Evolutionary conservation across 2,888 invertebrate species (phyloP).

Genomic region (Caenorhabditis sp.): DNA sequence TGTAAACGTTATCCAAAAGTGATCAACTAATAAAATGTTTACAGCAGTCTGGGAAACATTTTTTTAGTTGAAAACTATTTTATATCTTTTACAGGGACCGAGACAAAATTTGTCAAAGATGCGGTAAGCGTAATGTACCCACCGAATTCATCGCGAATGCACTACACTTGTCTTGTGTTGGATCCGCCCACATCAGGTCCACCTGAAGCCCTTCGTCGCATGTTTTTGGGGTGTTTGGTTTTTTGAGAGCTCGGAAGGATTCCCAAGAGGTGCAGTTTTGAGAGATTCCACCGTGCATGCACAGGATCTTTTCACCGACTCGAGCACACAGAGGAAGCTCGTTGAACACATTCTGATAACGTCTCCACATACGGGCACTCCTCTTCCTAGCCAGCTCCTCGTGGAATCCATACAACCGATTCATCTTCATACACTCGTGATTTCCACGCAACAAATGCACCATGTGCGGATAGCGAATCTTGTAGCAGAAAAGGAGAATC

Average conservation of each 20-base stretch:
- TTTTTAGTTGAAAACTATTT: too few species aligned
- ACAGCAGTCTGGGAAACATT: too few species aligned
- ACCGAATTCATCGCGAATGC: conserved; percentile 54
- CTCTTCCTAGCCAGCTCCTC: conserved; percentile 73
- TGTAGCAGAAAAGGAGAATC: conserved; percentile 77
- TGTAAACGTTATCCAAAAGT: too few species aligned
- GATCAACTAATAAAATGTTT: too few species aligned
- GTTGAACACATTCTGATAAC: conserved; percentile 74
- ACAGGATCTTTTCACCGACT: conserved; percentile 69
- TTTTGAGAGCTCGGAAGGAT: conserved; percentile 62
- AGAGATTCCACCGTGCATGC: conserved; percentile 79
- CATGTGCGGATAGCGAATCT: conserved; percentile 70
- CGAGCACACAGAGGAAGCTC: conserved; percentile 75
- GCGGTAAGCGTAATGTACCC: not conserved
- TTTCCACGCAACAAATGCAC: conserved; percentile 79
- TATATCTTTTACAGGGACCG: too few species aligned
- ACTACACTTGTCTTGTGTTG: conserved; percentile 66
- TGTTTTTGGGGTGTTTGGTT: conserved; percentile 64
- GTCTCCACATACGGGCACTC: conserved; percentile 71
- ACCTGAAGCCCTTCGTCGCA: conserved; percentile 76
- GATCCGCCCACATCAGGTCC: conserved; percentile 79
- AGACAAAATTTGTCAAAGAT: too few species aligned
- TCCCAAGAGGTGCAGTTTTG: conserved; percentile 72
- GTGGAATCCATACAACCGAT: conserved; percentile 78
- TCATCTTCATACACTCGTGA: conserved; percentile 78